A percentile compares a stretch with the other conserved stretches of the same genome.
phyloP scores from a whole-genome alignment of 2,797 vertebrate genomes.

The Tapera naevia region DNA sequence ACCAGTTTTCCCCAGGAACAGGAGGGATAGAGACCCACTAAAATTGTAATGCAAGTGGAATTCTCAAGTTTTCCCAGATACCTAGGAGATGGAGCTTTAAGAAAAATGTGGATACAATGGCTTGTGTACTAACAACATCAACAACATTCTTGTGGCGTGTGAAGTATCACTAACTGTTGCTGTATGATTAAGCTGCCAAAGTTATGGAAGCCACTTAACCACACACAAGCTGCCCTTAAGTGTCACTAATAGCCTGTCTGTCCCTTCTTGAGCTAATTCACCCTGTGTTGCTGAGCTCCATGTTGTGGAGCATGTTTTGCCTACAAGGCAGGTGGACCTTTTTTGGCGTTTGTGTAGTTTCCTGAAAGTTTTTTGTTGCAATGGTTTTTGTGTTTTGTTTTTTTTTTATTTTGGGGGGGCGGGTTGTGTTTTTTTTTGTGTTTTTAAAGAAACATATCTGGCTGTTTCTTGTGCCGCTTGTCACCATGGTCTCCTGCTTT shows the following conservation, averaged over 20 bases:
- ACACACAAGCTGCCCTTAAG: neutral
- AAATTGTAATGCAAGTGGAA: neutral
- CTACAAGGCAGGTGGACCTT: neutral
- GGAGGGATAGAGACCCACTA: neutral
- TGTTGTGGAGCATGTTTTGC: neutral
- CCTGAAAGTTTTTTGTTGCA: neutral
- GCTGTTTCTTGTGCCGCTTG: neutral
- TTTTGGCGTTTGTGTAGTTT: neutral
- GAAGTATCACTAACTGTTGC: neutral
- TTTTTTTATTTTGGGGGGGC: neutral
- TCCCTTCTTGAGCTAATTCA: neutral
- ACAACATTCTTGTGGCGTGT: neutral
- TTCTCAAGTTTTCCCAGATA: neutral
- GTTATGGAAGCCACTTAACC: neutral
- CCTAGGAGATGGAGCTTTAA: neutral
- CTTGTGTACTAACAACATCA: neutral
- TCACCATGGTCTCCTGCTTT: neutral
- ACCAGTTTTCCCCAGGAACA: neutral
- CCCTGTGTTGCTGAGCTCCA: neutral
- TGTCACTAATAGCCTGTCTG: neutral
- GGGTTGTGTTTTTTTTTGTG: no score
- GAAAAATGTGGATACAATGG: neutral
- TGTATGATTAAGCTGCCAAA: neutral
- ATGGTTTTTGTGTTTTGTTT: no score
- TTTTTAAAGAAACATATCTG: neutral